Conservation (phyloP, 2,888 invertebrate genomes). For the Arrhopalites spinosus region DNA sequence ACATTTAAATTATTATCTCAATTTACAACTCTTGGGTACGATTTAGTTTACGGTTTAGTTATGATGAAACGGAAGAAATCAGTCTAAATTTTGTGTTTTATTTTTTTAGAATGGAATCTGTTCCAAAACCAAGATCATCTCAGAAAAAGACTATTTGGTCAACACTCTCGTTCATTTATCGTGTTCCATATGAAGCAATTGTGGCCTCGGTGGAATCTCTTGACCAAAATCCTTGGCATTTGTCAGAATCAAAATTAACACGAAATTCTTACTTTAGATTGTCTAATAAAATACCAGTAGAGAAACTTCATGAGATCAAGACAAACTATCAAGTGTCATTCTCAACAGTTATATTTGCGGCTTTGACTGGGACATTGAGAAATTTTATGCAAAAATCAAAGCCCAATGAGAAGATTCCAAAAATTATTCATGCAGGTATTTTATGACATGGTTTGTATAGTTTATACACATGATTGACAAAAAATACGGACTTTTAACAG, state of each 20-base stretch:
- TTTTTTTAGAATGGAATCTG: neutral
- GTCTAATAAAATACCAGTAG: constrained; percentile 8
- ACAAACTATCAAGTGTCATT: constrained; percentile 18
- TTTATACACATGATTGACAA: too few species aligned
- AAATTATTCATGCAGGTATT: neutral
- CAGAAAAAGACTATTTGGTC: neutral
- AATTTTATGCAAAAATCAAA: constrained; percentile 5
- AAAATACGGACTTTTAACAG: too few species aligned
- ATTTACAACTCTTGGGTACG: neutral
- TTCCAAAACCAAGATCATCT: neutral
- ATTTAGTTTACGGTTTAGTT: too few species aligned
- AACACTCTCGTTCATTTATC: neutral
- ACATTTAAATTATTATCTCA: constrained; percentile 1
- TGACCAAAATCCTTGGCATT: constrained; percentile 31
- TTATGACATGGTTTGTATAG: too few species aligned
- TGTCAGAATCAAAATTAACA: neutral
- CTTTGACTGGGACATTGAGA: constrained; percentile 10
- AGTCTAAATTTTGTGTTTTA: too few species aligned
- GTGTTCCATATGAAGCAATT: constrained; percentile 29
- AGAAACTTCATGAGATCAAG: constrained; percentile 14
- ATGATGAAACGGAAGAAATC: too few species aligned
- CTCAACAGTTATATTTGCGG: constrained; percentile 9
- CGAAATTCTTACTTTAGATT: neutral
- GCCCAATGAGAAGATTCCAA: neutral
- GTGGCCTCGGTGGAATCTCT: constrained; percentile 10